Conservation (phyloP, 2,113 vertebrate species). For the Ceuthmochares aereus region DNA sequence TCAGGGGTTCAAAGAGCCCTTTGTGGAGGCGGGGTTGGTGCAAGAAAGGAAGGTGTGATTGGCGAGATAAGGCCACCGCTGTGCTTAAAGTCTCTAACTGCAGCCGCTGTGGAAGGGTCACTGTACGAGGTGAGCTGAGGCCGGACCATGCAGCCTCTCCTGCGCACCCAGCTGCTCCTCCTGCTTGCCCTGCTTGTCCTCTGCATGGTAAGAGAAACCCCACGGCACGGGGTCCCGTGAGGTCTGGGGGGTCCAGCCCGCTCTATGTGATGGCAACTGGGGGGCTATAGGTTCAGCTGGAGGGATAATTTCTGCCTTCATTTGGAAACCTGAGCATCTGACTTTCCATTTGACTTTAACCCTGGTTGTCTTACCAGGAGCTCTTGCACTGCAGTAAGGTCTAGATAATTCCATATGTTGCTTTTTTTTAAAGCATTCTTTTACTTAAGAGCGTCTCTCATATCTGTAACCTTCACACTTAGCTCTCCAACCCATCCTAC, state of each 20-base stretch:
- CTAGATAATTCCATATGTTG: accelerated
- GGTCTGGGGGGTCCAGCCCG: not conserved
- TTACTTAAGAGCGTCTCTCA: accelerated
- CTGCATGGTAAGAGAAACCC: conserved; percentile 18
- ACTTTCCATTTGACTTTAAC: not conserved
- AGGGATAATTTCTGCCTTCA: not conserved
- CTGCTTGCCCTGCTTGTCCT: conserved; percentile 1
- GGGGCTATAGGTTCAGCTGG: not conserved
- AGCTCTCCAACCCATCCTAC: not conserved
- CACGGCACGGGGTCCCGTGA: accelerated
- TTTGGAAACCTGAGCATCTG: accelerated
- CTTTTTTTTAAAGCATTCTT: not conserved
- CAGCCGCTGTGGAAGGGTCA: accelerated
- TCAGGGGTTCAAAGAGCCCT: accelerated
- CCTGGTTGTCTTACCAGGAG: not conserved
- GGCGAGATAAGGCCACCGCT: accelerated
- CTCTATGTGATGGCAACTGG: accelerated
- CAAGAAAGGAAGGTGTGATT: not conserved
- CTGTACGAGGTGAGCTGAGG: accelerated
- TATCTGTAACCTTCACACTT: accelerated
- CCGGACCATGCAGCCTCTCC: not conserved
- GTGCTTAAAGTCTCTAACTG: not conserved
- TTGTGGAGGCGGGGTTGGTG: accelerated
- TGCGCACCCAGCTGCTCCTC: not conserved
- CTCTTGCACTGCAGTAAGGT: not conserved